A percentile compares a stretch with the other conserved stretches of the same genome.
phyloP scores from a whole-genome alignment of 2,797 vertebrate species.

The Numenius phaeopus region DNA sequence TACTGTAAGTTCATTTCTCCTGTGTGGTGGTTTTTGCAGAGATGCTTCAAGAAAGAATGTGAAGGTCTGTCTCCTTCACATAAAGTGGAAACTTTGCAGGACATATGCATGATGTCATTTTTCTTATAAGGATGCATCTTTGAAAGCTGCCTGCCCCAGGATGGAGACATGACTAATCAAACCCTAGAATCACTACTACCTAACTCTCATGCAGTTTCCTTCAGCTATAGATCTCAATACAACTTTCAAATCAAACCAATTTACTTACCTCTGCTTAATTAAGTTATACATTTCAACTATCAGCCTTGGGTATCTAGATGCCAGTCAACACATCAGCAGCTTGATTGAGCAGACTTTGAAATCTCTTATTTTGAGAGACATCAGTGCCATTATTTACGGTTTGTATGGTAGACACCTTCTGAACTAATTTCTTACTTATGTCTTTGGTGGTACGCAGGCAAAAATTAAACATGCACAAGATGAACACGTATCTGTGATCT shows the following conservation, averaged over 20 bases:
- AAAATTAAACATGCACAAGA: background rate
- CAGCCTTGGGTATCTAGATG: background rate
- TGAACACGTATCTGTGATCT: background rate
- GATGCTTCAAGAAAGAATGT: background rate
- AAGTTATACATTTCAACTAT: background rate
- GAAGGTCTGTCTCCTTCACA: background rate
- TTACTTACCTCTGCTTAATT: background rate
- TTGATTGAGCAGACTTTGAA: background rate
- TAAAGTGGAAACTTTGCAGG: background rate
- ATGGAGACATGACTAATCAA: background rate
- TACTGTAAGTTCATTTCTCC: constrained; percentile 79
- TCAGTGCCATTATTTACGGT: background rate
- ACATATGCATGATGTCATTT: background rate
- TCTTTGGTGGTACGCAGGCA: background rate
- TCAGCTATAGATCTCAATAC: background rate
- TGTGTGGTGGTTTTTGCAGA: background rate
- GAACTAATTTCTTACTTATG: background rate
- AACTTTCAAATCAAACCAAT: background rate
- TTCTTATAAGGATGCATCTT: background rate
- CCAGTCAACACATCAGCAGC: background rate
- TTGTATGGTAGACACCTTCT: background rate
- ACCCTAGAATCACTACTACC: background rate
- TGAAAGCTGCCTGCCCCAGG: background rate
- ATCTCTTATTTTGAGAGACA: background rate
- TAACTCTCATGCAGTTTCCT: background rate